Conservation (phyloP, 2,113 vertebrate genomes). For the Andinoacara biseriatus region DNA sequence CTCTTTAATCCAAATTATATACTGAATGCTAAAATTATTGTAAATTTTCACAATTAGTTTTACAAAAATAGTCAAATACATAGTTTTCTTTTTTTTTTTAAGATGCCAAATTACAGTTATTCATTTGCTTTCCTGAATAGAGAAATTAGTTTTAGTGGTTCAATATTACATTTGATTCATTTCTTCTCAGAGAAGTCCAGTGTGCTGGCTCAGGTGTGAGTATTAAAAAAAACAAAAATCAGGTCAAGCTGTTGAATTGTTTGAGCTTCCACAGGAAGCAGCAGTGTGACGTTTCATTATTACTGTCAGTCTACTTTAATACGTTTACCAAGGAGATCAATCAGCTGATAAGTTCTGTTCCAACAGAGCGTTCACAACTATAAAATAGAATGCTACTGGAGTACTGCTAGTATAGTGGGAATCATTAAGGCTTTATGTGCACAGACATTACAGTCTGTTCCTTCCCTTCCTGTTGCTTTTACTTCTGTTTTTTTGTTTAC, state of each 20-base stretch:
- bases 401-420: neutral
- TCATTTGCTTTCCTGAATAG: neutral
- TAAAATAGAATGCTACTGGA: neutral
- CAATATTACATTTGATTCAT: neutral
- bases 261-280: neutral
- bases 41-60: neutral
- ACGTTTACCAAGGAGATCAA: neutral
- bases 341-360: neutral
- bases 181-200: neutral
- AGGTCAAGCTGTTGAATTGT: neutral
- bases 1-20: neutral
- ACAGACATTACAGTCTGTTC: neutral
- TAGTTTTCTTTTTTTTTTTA: neutral
- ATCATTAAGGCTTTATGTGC: neutral
- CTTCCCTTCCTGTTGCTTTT: neutral
- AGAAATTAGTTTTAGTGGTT: neutral
- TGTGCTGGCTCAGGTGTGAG: too few species aligned
- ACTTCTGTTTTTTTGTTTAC: conserved; percentile 16
- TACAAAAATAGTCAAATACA: neutral
- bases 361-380: too few species aligned
- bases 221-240: neutral
- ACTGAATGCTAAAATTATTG: neutral
- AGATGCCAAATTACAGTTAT: neutral
- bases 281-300: neutral
- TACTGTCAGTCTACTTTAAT: neutral